Base-by-base conservation (phyloP, 2,888 invertebrate species). In the Plusia festucae region DNA sequence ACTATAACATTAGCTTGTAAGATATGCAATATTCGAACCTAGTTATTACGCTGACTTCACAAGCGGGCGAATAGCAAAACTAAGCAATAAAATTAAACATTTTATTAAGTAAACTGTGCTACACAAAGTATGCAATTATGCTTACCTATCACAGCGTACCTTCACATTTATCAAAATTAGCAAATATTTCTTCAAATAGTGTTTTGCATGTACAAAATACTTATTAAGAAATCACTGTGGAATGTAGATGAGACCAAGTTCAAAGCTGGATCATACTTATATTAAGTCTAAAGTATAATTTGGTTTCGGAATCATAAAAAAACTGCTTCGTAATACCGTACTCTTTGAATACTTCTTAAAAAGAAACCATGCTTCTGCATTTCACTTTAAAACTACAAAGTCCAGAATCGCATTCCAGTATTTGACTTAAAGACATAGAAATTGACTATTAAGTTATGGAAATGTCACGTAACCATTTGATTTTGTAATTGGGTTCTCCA, bases 31-130 rank as follows among this genome's bases (percentile, higher is more conserved):
- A 68, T 60, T 27, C 30, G 27, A 51, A 60, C 64, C 72, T 65
- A 76, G 24, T 76, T 68, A 76, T 71, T 64, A 60, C 8, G 64
- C 79, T 68, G 76, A 76, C 59, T 49, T 22, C 1, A n/a, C 56
- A 18, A 32, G 54, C 51, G 59, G 5, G 24, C 7, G 24, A 18
- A 53, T 57, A 34, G 16, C 11, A 52, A 27, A n/a, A 62, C 15
- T 58, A 20, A 2, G 66, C 44, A 30, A 53, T 56, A 46, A 59
- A 56, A 53, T 55, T 30, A 62, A 51, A 60, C 32, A 52, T 58
- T 30, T 54, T 44, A 49, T 34, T 2, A 56, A 53, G 30, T 24
- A 58, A 27, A 53, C 27, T 24, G 44, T 40, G 40, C 7, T 30
- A 22, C 27, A 30, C 20, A 24, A 32, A n/a, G 18, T 49, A 49